Percentiles rank a stretch among this genome's conserved stretches.
These are phyloP conservation scores for Parotocinclus haroldoi DNA, from an alignment of 2,797 vertebrate species.

Conservation along the genomic window DNA sequence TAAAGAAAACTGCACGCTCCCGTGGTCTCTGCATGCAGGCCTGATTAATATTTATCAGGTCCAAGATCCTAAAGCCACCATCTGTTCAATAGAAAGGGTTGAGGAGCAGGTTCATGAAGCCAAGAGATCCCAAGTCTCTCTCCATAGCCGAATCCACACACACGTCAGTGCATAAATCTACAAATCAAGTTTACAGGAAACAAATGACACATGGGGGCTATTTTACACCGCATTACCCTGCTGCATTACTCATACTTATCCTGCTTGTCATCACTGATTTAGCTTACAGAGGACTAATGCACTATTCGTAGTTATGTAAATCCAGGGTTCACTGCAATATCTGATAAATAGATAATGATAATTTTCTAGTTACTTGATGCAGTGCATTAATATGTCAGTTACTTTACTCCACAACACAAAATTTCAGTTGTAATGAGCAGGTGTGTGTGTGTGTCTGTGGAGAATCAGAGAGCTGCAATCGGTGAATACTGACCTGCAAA, in stretches of 20 bases:
- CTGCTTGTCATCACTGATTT: too few species aligned
- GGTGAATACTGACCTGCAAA: too few species aligned
- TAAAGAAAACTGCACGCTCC: slow-evolving; percentile 34
- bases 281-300: too few species aligned
- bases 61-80: slow-evolving; percentile 66
- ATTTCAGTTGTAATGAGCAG: too few species aligned
- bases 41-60: slow-evolving; percentile 74
- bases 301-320: too few species aligned
- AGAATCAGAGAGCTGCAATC: too few species aligned
- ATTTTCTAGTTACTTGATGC: too few species aligned
- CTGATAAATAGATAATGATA: too few species aligned
- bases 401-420: too few species aligned
- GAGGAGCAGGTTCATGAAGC: slow-evolving; percentile 41
- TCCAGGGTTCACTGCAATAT: too few species aligned
- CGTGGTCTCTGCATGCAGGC: slow-evolving; percentile 61
- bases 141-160: slow-evolving; percentile 20
- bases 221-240: slow-evolving; percentile 26
- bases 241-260: neutral
- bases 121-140: slow-evolving; percentile 23
- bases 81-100: slow-evolving; percentile 62
- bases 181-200: slow-evolving; percentile 20
- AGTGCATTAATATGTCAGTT: too few species aligned
- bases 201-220: slow-evolving; percentile 24
- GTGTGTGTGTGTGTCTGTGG: too few species aligned
- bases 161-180: slow-evolving; percentile 6